Evolutionary conservation across 2,797 vertebrate species (phyloP).

Genomic region (Bradypodion ventrale): DNA sequence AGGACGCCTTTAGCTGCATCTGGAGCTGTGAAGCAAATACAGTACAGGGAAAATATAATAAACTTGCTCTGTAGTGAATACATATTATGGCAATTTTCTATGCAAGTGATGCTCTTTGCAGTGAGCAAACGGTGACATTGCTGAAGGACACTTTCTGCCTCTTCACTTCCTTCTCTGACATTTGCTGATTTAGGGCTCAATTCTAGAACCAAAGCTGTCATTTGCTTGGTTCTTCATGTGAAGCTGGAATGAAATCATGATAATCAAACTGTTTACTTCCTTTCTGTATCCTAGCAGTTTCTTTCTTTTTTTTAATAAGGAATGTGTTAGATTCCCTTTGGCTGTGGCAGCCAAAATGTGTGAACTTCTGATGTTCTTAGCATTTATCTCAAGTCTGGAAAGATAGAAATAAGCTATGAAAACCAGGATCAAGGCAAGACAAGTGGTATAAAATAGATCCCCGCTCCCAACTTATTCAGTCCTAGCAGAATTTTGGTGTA

Average conservation of each 20-base stretch:
- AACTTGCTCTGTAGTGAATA: background rate
- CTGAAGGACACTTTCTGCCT: background rate
- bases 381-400: constrained; percentile 13
- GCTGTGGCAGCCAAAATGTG: constrained; percentile 11
- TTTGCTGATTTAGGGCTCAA: background rate
- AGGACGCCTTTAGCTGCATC: background rate
- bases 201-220: background rate
- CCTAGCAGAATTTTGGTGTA: background rate
- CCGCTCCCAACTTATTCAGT: background rate
- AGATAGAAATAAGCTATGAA: constrained; percentile 4
- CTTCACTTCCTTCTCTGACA: background rate
- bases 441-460: background rate
- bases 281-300: background rate
- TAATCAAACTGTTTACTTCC: constrained; percentile 10
- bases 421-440: background rate
- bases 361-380: constrained; percentile 13
- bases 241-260: background rate
- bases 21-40: background rate
- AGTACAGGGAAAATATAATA: background rate
- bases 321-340: constrained; percentile 31
- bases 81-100: background rate
- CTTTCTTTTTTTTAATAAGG: background rate
- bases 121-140: background rate
- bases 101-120: background rate
- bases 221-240: background rate